Conservation (phyloP, 2,888 invertebrate species). For the Agrotis puta region DNA sequence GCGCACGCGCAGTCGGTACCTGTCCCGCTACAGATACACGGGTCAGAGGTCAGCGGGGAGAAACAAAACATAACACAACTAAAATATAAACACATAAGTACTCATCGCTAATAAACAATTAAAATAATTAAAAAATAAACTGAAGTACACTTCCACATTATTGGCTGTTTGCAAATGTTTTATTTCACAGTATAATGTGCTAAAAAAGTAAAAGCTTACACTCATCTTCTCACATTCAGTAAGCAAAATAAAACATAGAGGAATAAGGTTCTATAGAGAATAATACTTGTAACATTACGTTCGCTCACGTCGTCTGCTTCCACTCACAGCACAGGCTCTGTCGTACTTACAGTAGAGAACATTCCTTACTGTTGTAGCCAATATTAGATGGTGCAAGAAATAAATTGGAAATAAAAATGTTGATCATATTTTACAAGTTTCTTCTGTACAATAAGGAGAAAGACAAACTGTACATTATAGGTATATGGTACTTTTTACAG, state of each 20-base stretch:
- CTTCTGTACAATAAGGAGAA: slow-evolving; percentile 89
- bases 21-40: slow-evolving; percentile 97
- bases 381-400: slow-evolving; percentile 93
- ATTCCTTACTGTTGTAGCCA: slow-evolving; percentile 92
- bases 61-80: slow-evolving; percentile 92
- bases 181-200: slow-evolving; percentile 70
- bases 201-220: slow-evolving; percentile 71
- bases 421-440: slow-evolving; percentile 89
- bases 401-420: slow-evolving; percentile 93
- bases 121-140: slow-evolving; percentile 85
- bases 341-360: slow-evolving; percentile 91
- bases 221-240: slow-evolving; percentile 85
- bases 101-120: slow-evolving; percentile 88
- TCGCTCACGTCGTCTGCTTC: slow-evolving; percentile 82
- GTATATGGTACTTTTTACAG: slow-evolving; percentile 87
- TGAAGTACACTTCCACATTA: slow-evolving; percentile 81
- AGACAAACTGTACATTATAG: slow-evolving; percentile 89
- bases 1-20: slow-evolving; percentile 98
- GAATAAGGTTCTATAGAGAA: slow-evolving; percentile 73
- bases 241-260: slow-evolving; percentile 88
- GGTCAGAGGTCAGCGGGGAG: slow-evolving; percentile 93
- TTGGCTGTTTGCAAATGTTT: slow-evolving; percentile 72
- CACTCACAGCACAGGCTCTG: slow-evolving; percentile 79
- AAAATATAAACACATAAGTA: slow-evolving; percentile 90
- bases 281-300: slow-evolving; percentile 74